Conservation (phyloP, 2,888 invertebrate species). For the Euplagia quadripunctaria region DNA sequence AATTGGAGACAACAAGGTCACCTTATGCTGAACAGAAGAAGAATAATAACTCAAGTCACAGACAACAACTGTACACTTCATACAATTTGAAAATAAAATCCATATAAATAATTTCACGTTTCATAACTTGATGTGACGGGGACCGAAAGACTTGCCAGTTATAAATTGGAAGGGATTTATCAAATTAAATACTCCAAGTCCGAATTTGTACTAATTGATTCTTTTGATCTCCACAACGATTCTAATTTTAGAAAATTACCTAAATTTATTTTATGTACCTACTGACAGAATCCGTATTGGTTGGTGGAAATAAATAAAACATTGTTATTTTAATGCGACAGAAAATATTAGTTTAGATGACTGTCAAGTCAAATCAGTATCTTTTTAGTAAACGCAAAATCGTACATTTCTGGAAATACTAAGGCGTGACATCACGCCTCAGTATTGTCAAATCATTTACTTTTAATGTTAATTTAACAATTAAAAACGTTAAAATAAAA, state of each 20-base stretch:
- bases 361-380: no score
- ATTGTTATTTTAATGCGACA: no score
- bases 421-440: no score
- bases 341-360: no score
- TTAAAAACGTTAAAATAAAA: no score
- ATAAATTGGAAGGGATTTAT: constrained; percentile 63
- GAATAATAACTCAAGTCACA: neutral
- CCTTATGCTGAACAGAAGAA: no score
- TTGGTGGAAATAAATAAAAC: no score
- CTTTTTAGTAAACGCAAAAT: no score
- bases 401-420: no score
- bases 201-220: constrained; percentile 52
- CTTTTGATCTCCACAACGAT: constrained; percentile 48
- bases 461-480: no score
- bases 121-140: constrained; percentile 69
- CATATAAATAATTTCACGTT: constrained; percentile 50
- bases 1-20: no score
- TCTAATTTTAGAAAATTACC: constrained; percentile 36
- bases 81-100: constrained; percentile 33
- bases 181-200: constrained; percentile 57
- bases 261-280: neutral
- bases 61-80: neutral
- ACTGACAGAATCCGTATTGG: neutral
- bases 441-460: no score
- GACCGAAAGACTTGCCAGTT: constrained; percentile 61